Evolutionary conservation across 2,888 invertebrate species (phyloP), one percentile per base, ranked within the genome.

Genomic region (Ectropis crepuscularia): DNA sequence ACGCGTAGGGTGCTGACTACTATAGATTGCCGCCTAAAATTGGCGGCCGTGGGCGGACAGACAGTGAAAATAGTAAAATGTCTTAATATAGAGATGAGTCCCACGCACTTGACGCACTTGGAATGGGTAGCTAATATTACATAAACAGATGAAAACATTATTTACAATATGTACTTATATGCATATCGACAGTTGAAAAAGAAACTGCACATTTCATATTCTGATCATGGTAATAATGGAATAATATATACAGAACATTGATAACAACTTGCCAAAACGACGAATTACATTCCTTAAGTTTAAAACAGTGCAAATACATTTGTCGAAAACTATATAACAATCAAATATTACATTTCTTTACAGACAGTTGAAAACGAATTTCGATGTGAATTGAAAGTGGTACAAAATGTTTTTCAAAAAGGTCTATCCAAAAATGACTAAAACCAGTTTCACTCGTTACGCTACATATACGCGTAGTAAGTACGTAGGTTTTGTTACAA

Each of bases 1-100:
- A 64, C 16, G 64, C 39, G 57, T 57, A 69, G 63, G 58, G 72
- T 79, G 79, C 76, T 74, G 77, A 76, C 76, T 79, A 71, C 57
- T 59, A 47, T 67, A 69, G 72, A 75, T 73, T 68, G 60, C 38
- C 53, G 67, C 57, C 68, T 57, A 65, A 74, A 72, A 74, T 75
- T 76, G 73, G 74, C 73, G 43, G 8, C 43, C 62, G 58, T 69
- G 65, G 70, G 74, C 59, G 61, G 60, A 61, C 54, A 64, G 59
- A 62, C 57, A 48, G 57, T 57, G 64, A 64, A 68, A 67, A 64
- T 54, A 64, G 64, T 63, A 63, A 60, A 53, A 42, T 42, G 50
- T 47, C 51, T 43, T 39, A 54, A 60, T 58, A 54, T 69, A 61
- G 53, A 49, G 39, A 8, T 16, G 6, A 28, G 12, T 58, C 64